Conservation (phyloP, 2,113 vertebrate species). For the Ivindomyrus marchei region DNA sequence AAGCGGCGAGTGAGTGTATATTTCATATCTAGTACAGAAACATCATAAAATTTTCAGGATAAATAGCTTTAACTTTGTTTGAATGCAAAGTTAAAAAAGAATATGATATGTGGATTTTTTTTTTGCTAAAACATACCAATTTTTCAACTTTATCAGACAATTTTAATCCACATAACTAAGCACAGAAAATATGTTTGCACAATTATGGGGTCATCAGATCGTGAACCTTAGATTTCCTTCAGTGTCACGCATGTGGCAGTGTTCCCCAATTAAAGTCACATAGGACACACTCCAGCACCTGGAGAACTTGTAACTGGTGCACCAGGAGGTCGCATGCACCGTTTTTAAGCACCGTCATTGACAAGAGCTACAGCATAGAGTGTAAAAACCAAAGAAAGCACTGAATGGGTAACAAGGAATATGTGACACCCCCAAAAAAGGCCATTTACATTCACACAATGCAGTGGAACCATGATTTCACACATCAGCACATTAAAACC, state of each 20-base stretch:
- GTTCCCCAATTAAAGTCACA: neutral
- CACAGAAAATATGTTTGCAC: neutral
- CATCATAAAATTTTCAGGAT: neutral
- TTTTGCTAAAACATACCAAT: neutral
- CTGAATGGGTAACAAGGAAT: neutral
- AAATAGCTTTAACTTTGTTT: neutral
- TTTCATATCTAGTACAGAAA: neutral
- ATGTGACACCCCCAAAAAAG: neutral
- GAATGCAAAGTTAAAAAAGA: neutral
- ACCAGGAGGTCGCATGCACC: neutral
- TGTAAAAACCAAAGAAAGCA: neutral
- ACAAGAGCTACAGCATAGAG: neutral
- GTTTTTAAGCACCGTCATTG: neutral
- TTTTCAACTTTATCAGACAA: neutral
- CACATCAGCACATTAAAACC: slow-evolving; percentile 3
- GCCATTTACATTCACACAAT: neutral
- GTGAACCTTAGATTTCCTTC: neutral
- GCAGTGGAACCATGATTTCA: neutral
- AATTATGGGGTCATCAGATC: neutral
- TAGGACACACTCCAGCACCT: neutral
- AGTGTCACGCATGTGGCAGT: neutral
- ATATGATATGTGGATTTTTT: neutral
- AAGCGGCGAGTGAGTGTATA: neutral
- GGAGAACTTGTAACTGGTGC: neutral
- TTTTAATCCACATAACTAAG: neutral